These are phyloP conservation scores for Microcebus murinus DNA, from an alignment of 2,113 vertebrate species.

Conservation along the genomic window DNA sequence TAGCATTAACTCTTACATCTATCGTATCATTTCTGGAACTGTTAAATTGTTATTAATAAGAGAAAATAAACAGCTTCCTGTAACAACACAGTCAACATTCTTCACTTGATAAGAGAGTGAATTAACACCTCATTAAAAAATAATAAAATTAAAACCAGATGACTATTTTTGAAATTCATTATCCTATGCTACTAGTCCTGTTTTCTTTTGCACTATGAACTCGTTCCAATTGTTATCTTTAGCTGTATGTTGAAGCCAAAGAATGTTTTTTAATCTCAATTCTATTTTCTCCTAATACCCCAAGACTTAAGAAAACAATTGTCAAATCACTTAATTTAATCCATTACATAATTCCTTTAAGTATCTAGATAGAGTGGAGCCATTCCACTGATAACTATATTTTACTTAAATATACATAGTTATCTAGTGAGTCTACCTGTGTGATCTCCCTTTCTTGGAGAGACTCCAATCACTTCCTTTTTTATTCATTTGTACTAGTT, in stretches of 20 bases:
- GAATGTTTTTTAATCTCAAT: background rate
- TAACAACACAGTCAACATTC: background rate
- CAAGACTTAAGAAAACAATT: conserved; percentile 19
- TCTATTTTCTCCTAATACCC: background rate
- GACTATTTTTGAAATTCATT: background rate
- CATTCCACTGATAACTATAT: background rate
- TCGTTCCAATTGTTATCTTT: background rate
- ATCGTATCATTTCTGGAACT: background rate
- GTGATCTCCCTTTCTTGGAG: background rate
- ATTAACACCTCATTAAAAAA: background rate
- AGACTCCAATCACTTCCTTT: background rate
- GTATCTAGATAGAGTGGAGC: background rate
- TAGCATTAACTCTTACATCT: background rate
- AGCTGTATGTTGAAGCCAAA: background rate
- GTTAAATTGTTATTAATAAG: background rate
- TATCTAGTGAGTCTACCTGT: background rate
- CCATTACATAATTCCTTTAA: conserved; percentile 3
- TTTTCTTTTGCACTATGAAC: background rate
- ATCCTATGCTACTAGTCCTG: background rate
- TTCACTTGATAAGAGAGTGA: background rate
- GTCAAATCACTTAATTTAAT: conserved; percentile 18
- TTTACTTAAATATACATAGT: background rate
- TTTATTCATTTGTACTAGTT: background rate
- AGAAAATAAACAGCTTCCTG: conserved; percentile 22
- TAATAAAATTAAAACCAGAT: background rate